Evolutionary conservation across 2,797 vertebrate genomes (phyloP).

Genomic region (Cheirogaleus major): DNA sequence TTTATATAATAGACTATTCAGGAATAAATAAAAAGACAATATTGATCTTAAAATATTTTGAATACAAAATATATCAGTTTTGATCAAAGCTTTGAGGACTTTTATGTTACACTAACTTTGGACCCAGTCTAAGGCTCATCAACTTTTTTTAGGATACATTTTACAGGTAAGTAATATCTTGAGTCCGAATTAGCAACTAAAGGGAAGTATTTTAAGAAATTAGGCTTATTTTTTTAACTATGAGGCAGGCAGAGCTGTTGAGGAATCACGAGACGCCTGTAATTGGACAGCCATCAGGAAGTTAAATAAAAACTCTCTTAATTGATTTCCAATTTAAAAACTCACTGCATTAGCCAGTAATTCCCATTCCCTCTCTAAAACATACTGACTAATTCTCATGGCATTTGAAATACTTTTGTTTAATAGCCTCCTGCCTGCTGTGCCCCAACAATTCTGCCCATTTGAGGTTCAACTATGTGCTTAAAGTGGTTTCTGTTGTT

Average conservation of each 20-base stretch:
- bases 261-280: not conserved
- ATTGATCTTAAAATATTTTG: not conserved
- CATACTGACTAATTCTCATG: not conserved
- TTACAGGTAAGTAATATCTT: not conserved
- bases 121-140: not conserved
- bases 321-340: conserved; percentile 54
- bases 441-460: not conserved
- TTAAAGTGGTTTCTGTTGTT: not conserved
- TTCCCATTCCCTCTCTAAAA: not conserved
- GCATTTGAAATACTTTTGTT: not conserved
- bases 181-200: not conserved
- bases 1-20: not conserved
- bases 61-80: not conserved
- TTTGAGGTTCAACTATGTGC: not conserved
- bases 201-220: not conserved
- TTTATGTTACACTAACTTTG: not conserved
- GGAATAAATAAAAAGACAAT: not conserved
- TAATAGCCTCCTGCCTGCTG: not conserved
- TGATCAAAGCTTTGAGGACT: not conserved
- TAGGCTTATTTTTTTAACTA: not conserved
- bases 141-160: not conserved
- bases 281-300: conserved; percentile 24
- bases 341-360: not conserved
- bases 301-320: conserved; percentile 42
- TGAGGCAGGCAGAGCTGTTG: not conserved